Base-by-base conservation (phyloP, 2,113 vertebrate genomes). In the Ammodytes dubius region DNA sequence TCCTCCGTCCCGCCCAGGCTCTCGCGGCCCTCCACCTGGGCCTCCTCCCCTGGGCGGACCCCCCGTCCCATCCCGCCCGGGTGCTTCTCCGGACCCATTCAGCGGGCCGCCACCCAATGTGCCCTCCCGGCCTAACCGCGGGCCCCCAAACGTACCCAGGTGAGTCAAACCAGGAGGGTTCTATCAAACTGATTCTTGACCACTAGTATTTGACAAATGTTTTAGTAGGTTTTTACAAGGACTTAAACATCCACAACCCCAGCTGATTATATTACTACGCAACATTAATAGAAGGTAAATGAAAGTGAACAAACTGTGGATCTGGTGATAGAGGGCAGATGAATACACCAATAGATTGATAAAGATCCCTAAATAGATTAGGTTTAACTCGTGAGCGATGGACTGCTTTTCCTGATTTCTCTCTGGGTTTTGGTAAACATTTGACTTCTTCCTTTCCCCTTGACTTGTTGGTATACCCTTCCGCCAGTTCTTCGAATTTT, bases 51-150 rank as follows among this genome's bases (percentile, higher is more conserved):
- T 97, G 43, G 96, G 96, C 15, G 98, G 95, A n/a, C 98, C 97
- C 68, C 98, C 98, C 50, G 96, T 99, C 80, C 98, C 98, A 57
- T 99, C 98, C 90, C 97, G 98, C 88, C 98, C 98, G 0, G 98
- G 98, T 82, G 96, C 97, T 56, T 99, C 98, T 89, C 98, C 98
- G 47, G 98, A 99, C 87, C 97, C 98, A 35, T 98, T 97, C 5
- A 96, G 97, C 7, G 97, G 96, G 57, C 95, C 97, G 5, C 98
- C 98, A 11, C 98, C 98, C 79, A 96, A 96, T 70, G 97, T 99
- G 92, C 98, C 98, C 86, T 99, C 98, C 82, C 95, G 98, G 82
- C 98, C 98, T 77, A 99, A 99, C 93, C 98, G 98, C 0, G 98
- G 97, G 42, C 98, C 98, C 70, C 98, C 98, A 5, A 97, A 96